Evolutionary conservation across 2,888 invertebrate species (phyloP), one percentile per base, ranked within the genome.

Genomic region (Phengaris arion): DNA sequence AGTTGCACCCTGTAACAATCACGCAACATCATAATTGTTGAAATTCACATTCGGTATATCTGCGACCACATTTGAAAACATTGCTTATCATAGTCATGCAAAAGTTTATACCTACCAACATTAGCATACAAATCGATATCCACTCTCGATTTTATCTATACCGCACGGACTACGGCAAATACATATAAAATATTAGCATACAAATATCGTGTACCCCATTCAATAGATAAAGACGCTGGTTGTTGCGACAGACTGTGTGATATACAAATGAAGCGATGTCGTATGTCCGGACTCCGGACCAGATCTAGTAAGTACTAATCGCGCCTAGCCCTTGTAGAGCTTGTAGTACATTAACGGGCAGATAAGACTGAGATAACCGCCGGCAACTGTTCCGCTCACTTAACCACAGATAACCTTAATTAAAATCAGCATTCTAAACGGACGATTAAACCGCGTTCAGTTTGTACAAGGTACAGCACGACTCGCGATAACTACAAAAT

Each of bases 1-100:
- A 99, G 82, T 96, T 96, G 86, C 98, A 99, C 75, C 97, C 98
- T 98, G 95, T 96, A 96, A 5, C 85, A 90, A 0, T 10, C 73
- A 59, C 22, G 45, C 5, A 6, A 3, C 35, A 64, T 68, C 35
- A 35, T 35, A 22, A 22, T 22, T n/a, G n/a, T 35, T 35, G 1
- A 35, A 35, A 22, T 22, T n/a, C 35, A 35, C 35, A 35, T 35
- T 35, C 0, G 35, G 57, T 3, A 57, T 64, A 35, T 12, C 57
- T 64, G 0, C 15, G 10, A 64, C 22, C 22, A 22, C 59, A 64
- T 64, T 64, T 64, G 6, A 64, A 22, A 64, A 64, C 64, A 2
- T 6, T 22, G 22, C 59, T 22, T 59, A 22, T 59, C 35, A 45
- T 2, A 35, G 35, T 35, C 5, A 9, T 64, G 64, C 35, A 12